A percentile compares a stretch with the other conserved stretches of the same genome.
Conservation (phyloP, 2,113 vertebrate species). For the Cepphus grylle region DNA sequence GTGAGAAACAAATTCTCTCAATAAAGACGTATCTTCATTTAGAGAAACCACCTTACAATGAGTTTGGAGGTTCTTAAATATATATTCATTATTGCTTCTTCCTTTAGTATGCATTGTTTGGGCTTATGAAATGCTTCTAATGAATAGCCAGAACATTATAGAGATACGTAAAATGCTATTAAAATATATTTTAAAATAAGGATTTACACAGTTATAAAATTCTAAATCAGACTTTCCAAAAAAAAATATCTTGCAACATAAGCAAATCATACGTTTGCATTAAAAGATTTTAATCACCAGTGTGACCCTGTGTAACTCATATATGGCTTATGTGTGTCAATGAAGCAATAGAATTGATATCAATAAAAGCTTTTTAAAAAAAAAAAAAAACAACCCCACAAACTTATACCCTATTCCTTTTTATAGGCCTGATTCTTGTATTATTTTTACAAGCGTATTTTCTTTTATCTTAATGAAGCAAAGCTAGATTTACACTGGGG, state of each 20-base stretch:
- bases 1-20: not conserved
- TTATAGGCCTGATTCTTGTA: not conserved
- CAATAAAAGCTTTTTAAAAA: not conserved
- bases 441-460: not conserved
- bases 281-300: not conserved
- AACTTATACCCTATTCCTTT: not conserved
- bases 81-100: not conserved
- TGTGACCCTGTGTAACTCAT: not conserved
- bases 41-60: not conserved
- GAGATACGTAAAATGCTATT: not conserved
- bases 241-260: not conserved
- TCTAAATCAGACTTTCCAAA: not conserved
- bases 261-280: not conserved
- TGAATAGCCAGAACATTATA: not conserved
- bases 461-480: not conserved
- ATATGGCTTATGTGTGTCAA: not conserved
- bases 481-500: not conserved
- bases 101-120: not conserved
- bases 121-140: not conserved
- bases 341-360: not conserved
- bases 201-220: not conserved
- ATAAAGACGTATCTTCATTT: not conserved
- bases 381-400: accelerated
- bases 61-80: not conserved
- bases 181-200: not conserved